Conservation (phyloP, 1,140 invertebrate genomes). For the Phocides pigmalion region DNA sequence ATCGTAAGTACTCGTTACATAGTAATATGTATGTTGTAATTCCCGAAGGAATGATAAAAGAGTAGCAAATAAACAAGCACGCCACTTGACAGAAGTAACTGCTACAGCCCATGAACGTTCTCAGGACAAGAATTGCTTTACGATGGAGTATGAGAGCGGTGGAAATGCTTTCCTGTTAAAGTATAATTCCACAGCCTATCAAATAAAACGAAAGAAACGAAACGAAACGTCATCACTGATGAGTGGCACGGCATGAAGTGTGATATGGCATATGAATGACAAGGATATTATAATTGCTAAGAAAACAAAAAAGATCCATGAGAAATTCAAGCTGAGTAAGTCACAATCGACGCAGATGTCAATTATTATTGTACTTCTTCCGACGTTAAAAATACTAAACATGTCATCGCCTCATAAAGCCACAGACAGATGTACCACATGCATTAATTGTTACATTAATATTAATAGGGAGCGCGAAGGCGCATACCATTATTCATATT, state of each 20-base stretch:
- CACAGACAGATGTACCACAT: constrained; percentile 11
- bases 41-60: too few relatives aligned
- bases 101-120: too few relatives aligned
- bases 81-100: too few relatives aligned
- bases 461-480: constrained; percentile 39
- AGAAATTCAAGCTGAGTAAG: constrained; percentile 10
- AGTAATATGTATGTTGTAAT: too few relatives aligned
- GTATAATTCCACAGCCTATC: too few relatives aligned
- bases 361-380: constrained; percentile 14
- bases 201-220: neutral
- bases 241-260: neutral
- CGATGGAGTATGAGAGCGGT: too few relatives aligned
- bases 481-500: constrained; percentile 33
- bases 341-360: constrained; percentile 29
- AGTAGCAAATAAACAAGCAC: too few relatives aligned
- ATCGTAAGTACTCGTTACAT: too few relatives aligned
- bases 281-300: constrained; percentile 16
- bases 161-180: too few relatives aligned
- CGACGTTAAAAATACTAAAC: constrained; percentile 18
- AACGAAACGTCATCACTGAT: neutral
- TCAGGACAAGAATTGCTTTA: too few relatives aligned
- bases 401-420: constrained; percentile 31
- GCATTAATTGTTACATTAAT: constrained; percentile 37
- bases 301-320: constrained; percentile 21
- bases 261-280: neutral